Conservation (phyloP, 2,797 vertebrate species). For the Dendrocincla tyrannina region DNA sequence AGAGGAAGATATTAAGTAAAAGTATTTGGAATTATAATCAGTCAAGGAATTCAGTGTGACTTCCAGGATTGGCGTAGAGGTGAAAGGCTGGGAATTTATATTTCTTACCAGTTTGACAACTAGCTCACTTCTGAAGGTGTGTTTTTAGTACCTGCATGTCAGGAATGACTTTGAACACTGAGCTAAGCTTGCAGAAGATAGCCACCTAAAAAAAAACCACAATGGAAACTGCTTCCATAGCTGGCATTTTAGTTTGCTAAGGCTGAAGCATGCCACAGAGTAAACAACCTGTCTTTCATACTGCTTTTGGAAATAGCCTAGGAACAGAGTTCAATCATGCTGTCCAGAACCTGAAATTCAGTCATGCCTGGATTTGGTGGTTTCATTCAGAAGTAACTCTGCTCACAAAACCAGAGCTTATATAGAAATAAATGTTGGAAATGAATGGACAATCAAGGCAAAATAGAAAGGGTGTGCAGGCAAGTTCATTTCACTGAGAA, state of each 20-base stretch:
- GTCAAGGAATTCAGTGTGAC: background rate
- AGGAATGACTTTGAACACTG: background rate
- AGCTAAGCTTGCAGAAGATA: background rate
- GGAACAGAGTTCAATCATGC: background rate
- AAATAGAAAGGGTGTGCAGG: background rate
- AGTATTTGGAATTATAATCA: background rate
- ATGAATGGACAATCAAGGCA: background rate
- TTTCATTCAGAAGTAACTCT: background rate
- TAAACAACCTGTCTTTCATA: background rate
- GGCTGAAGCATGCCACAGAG: background rate
- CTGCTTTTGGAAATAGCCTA: background rate
- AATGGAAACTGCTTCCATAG: background rate
- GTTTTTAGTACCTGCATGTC: background rate
- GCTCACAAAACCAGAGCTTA: background rate
- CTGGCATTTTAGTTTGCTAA: background rate
- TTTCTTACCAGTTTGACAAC: background rate
- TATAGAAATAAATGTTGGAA: background rate
- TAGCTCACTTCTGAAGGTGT: background rate
- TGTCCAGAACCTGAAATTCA: background rate
- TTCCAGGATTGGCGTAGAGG: background rate
- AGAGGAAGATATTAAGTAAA: background rate
- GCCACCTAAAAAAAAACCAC: background rate
- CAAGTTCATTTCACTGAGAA: background rate
- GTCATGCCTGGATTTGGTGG: background rate
- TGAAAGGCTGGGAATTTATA: background rate